phyloP scores from a whole-genome alignment of 2,888 invertebrate species.

The Ceratothoa steindachneri region DNA sequence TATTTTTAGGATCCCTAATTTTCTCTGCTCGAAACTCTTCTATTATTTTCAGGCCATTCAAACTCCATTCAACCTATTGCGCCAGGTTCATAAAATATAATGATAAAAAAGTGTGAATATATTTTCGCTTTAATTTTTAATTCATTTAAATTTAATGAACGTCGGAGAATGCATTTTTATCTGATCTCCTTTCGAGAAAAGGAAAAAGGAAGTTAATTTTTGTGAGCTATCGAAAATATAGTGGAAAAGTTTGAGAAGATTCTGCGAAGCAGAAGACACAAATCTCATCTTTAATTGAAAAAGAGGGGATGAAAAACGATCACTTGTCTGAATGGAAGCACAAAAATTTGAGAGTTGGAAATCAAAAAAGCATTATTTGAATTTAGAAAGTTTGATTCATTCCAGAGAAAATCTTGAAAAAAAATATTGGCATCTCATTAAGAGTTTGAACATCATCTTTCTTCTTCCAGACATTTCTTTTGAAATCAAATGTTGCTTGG shows the following conservation, averaged over 20 bases:
- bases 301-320: too few species aligned
- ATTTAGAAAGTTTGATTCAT: conserved; percentile 13
- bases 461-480: neutral
- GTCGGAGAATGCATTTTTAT: neutral
- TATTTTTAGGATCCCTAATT: neutral
- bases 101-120: neutral
- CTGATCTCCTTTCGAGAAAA: neutral
- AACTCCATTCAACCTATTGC: neutral
- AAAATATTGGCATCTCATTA: conserved; percentile 3
- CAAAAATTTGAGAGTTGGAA: neutral
- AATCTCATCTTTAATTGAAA: neutral
- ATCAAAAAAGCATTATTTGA: neutral
- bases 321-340: neutral
- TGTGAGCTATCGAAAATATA: conserved; percentile 1
- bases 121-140: neutral
- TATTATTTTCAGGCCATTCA: neutral
- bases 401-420: neutral
- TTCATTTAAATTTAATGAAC: conserved; percentile 12
- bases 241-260: conserved; percentile 8
- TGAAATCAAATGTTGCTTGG: neutral
- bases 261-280: conserved; percentile 10
- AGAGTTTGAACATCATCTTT: conserved; percentile 4
- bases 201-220: neutral
- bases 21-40: neutral
- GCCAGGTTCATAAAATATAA: neutral